Base-by-base conservation (phyloP, 2,797 vertebrate genomes). In the Xenops minutus region DNA sequence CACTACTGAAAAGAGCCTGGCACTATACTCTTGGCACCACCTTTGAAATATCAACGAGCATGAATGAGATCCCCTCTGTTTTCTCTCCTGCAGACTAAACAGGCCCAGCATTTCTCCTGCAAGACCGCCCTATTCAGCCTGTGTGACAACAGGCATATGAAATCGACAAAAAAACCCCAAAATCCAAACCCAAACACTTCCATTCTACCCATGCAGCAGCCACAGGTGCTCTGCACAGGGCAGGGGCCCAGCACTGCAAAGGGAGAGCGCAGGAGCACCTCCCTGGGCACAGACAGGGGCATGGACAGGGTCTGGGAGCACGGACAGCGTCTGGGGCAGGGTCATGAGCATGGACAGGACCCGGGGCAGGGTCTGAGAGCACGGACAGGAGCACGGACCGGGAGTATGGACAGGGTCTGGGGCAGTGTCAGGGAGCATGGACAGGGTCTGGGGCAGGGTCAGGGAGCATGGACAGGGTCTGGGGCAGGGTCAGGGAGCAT, bases 91-190 rank as follows among this genome's bases (percentile, higher is more conserved):
- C 17, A 12, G 18, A 41, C 46, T 14, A 15, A 27, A 32, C 3
- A n/a, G 34, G 52, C 26, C 34, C 34, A 59, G 52, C 30, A 48
- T 7, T 78, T 23, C 39, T 21, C 64, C 46, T 24, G 59, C 67
- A 66, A 29, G 27, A 22, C 34, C 18, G 59, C 30, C 46, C 39
- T 36, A 36, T 54, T 2, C 39, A 27, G 13, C 4, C 52, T 1
- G 73, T 9, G 36, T 29, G 59, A 39, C 46, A 48, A 55, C 32
- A 52, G 39, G 63, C 0, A 18, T 0, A 19, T 0, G 8, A 39
- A 39, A 71, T 10, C n/a, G 24, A 14, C 10, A 48, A 59, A 29
- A 37, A 52, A 8, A 1, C 30, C 30, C 17, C 8, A 15, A 52
- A 19, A 2, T 15, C 34, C 13, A 21, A 39, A 14, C 30, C 41